phyloP scores from a whole-genome alignment of 2,888 invertebrate species.

The Leucoma salicis region DNA sequence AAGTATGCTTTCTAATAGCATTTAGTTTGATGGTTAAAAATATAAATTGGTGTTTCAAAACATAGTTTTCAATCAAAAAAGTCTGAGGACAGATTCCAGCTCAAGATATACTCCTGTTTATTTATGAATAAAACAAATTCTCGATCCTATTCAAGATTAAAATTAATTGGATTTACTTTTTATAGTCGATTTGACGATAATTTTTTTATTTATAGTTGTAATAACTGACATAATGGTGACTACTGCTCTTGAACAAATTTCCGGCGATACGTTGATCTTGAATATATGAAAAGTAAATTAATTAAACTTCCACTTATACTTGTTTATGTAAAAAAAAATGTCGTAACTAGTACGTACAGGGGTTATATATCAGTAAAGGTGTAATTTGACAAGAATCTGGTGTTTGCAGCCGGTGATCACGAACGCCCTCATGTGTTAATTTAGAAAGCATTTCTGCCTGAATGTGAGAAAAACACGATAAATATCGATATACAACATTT shows the following conservation, averaged over 20 bases:
- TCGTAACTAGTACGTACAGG: background rate
- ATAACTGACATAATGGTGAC: slow-evolving; percentile 22
- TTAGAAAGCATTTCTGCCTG: background rate
- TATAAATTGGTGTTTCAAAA: slow-evolving; percentile 20
- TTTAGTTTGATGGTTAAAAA: background rate
- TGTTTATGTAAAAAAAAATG: background rate
- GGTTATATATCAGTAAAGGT: background rate
- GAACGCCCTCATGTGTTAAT: background rate
- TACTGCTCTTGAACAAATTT: slow-evolving; percentile 17
- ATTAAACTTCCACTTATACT: slow-evolving; percentile 7
- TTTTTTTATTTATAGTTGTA: slow-evolving; percentile 32
- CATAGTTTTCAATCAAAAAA: slow-evolving; percentile 50
- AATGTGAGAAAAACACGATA: too few relatives aligned
- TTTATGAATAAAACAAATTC: slow-evolving; percentile 44
- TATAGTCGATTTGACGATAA: slow-evolving; percentile 35
- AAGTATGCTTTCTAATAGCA: background rate
- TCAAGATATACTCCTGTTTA: slow-evolving; percentile 40
- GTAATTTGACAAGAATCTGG: background rate
- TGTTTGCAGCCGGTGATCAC: background rate
- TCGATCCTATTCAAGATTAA: slow-evolving; percentile 39
- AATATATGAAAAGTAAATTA: slow-evolving; percentile 15
- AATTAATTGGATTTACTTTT: slow-evolving; percentile 39
- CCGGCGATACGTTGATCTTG: slow-evolving; percentile 13
- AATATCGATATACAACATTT: too few relatives aligned
- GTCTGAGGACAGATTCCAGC: slow-evolving; percentile 50